These are phyloP conservation scores for Boloria selene DNA, from an alignment of 2,888 invertebrate species.

Conservation along the genomic window DNA sequence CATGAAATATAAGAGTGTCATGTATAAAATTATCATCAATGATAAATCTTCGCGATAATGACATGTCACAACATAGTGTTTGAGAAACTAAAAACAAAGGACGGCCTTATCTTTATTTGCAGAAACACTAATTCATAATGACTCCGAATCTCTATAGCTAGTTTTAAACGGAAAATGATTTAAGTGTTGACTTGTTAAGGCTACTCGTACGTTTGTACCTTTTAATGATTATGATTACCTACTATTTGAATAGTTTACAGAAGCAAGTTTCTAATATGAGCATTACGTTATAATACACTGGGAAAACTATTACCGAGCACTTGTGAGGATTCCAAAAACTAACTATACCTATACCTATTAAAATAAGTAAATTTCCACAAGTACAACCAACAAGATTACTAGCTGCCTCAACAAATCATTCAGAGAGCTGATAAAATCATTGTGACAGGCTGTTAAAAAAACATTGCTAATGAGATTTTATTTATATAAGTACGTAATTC, in stretches of 20 bases:
- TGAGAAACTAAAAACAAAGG: constrained; percentile 59
- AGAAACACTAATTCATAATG: constrained; percentile 61
- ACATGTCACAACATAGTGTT: constrained; percentile 52
- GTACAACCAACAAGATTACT: constrained; percentile 11
- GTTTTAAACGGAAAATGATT: constrained; percentile 40
- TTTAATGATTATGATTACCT: neutral
- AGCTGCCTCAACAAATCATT: constrained; percentile 4
- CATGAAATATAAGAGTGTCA: constrained; percentile 20
- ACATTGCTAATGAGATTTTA: too few species aligned
- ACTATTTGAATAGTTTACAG: neutral
- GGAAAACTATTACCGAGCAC: neutral
- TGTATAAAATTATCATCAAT: constrained; percentile 41
- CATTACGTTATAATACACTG: neutral
- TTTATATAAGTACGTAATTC: too few species aligned
- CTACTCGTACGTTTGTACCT: neutral
- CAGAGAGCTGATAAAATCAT: neutral
- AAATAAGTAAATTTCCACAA: constrained; percentile 6
- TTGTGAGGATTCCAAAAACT: constrained; percentile 4
- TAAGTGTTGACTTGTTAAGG: constrained; percentile 33
- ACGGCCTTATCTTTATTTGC: constrained; percentile 73
- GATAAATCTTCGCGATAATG: constrained; percentile 48
- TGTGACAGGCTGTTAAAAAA: too few species aligned
- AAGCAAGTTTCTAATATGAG: neutral
- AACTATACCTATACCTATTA: neutral
- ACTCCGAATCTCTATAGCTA: constrained; percentile 50